phyloP scores from a whole-genome alignment of 2,113 vertebrate genomes.

The Oceanodroma tethys region DNA sequence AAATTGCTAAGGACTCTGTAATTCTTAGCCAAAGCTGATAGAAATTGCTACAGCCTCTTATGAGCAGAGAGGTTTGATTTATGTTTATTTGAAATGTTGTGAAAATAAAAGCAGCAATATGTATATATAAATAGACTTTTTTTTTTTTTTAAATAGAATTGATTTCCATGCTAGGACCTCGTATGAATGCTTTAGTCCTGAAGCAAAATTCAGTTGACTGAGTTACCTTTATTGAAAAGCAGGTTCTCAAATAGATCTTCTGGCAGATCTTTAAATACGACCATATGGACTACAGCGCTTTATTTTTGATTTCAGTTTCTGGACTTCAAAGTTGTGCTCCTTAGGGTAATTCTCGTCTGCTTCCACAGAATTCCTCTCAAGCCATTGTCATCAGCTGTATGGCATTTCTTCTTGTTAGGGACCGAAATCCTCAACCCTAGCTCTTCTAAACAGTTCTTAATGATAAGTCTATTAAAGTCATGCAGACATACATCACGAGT shows the following conservation, averaged over 20 bases:
- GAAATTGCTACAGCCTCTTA: not conserved
- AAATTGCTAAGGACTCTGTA: not conserved
- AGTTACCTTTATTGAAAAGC: not conserved
- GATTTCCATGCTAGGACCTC: not conserved
- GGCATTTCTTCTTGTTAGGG: not conserved
- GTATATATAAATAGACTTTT: too few relatives aligned
- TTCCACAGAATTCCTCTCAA: not conserved
- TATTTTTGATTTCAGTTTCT: constrained; percentile 6
- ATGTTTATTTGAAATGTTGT: not conserved
- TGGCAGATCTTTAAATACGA: not conserved
- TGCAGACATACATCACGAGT: not conserved
- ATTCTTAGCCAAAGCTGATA: not conserved
- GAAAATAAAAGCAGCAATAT: not conserved
- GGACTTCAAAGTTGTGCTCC: not conserved
- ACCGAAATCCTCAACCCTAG: not conserved
- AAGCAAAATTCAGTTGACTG: not conserved
- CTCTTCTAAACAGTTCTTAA: not conserved
- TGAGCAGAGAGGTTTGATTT: not conserved
- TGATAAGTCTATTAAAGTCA: not conserved
- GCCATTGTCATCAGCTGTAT: not conserved
- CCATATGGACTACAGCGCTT: not conserved
- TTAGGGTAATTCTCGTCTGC: not conserved
- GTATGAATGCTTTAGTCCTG: not conserved
- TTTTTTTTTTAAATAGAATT: not conserved
- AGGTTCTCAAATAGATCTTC: not conserved